Conservation (phyloP, 2,113 vertebrate species). For the Antechinus flavipes region DNA sequence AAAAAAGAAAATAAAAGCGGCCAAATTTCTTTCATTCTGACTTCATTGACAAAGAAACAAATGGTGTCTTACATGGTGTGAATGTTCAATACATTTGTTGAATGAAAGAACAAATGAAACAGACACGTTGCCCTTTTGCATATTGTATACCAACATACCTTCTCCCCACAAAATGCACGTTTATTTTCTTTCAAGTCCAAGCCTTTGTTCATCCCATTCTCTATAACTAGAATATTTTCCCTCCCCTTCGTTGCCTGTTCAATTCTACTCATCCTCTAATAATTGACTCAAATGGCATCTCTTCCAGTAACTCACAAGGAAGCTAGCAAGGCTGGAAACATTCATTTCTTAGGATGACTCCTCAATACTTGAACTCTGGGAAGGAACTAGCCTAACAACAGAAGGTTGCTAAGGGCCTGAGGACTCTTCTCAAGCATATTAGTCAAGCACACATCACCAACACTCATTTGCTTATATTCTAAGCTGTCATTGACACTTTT, state of each 20-base stretch:
- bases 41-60: neutral
- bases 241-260: neutral
- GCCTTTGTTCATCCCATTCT: neutral
- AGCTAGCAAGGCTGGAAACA: neutral
- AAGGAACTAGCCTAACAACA: neutral
- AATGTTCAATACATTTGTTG: neutral
- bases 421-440: neutral
- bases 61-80: neutral
- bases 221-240: neutral
- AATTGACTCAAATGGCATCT: neutral
- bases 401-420: neutral
- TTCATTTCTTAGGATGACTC: neutral
- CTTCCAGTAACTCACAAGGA: neutral
- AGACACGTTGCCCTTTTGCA: neutral
- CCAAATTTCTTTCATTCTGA: neutral
- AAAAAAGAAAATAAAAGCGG: conserved; percentile 29
- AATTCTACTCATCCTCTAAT: neutral
- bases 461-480: neutral
- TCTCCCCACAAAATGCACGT: neutral
- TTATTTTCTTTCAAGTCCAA: neutral
- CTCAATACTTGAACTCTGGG: neutral
- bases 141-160: neutral
- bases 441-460: neutral
- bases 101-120: neutral
- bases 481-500: neutral